Evolutionary conservation across 2,113 vertebrate genomes (phyloP).

Genomic region (Pollachius pollachius): DNA sequence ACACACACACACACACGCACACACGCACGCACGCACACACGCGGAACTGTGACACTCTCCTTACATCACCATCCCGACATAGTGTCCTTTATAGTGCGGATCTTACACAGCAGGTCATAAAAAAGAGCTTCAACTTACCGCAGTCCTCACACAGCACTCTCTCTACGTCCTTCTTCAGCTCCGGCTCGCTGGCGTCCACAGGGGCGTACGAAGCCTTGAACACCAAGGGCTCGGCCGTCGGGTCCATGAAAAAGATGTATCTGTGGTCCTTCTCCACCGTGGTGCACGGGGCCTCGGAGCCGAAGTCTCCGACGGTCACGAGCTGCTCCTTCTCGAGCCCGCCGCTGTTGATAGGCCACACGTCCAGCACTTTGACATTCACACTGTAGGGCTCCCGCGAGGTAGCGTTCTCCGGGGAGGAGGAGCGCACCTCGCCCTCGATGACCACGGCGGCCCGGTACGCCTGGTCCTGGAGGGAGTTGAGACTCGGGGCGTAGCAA

Average conservation of each 20-base stretch:
- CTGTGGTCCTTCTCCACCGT: constrained; percentile 91
- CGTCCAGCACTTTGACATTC: constrained; percentile 91
- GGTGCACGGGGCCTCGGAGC: constrained; percentile 86
- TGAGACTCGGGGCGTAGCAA: constrained; percentile 95
- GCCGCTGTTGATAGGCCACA: constrained; percentile 93
- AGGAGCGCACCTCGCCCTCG: constrained; percentile 93
- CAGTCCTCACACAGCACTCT: constrained; percentile 92
- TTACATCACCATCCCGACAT: constrained; percentile 57
- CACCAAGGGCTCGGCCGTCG: constrained; percentile 87
- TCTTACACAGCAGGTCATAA: constrained; percentile 48
- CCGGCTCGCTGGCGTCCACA: constrained; percentile 85
- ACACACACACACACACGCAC: constrained; percentile 30
- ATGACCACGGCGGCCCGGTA: constrained; percentile 92
- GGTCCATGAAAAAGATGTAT: constrained; percentile 98
- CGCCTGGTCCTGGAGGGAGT: constrained; percentile 94
- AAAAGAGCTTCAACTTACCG: constrained; percentile 83
- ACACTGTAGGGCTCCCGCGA: constrained; percentile 83
- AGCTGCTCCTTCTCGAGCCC: constrained; percentile 93
- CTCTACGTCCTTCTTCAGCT: constrained; percentile 92
- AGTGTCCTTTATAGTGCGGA: constrained; percentile 51
- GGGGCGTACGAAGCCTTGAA: constrained; percentile 92
- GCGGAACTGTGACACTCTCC: constrained; percentile 44
- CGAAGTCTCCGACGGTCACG: constrained; percentile 89
- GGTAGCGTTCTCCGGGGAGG: constrained; percentile 81
- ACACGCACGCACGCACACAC: constrained; percentile 21